Conservation (phyloP, 2,113 vertebrate genomes). For the Camelus dromedarius region DNA sequence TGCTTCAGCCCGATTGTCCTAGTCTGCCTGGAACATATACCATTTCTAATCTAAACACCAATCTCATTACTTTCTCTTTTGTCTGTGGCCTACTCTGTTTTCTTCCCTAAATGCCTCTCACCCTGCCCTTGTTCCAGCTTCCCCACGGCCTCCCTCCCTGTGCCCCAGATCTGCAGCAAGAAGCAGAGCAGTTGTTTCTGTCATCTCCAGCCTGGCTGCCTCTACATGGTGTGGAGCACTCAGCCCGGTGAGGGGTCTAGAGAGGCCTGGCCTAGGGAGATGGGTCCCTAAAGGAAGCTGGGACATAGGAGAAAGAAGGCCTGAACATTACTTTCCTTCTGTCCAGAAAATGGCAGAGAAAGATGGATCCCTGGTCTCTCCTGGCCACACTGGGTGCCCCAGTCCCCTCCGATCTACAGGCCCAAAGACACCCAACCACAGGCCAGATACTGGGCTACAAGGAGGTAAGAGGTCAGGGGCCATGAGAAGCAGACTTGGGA, state of each 20-base stretch:
- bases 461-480: conserved; percentile 87
- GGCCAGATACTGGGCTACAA: conserved; percentile 93
- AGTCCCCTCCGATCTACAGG: conserved; percentile 91
- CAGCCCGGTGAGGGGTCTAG: conserved; percentile 86
- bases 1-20: neutral
- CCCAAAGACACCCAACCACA: conserved; percentile 94
- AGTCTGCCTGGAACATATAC: neutral
- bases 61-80: neutral
- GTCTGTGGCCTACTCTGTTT: neutral
- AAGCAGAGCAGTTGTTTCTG: conserved; percentile 91
- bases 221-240: conserved; percentile 90
- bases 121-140: conserved; percentile 84
- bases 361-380: conserved; percentile 88
- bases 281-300: neutral
- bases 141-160: conserved; percentile 93
- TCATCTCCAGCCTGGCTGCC: conserved; percentile 92
- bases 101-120: neutral
- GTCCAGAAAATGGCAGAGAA: conserved; percentile 89
- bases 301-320: neutral
- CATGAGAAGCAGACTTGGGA: neutral
- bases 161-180: conserved; percentile 89
- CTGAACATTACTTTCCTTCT: neutral
- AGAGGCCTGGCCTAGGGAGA: neutral
- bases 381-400: conserved; percentile 86
- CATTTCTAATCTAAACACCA: neutral